Evolutionary conservation across 2,888 invertebrate genomes (phyloP), one percentile per base, ranked within the genome.

Genomic region (Synergus gifuensis): DNA sequence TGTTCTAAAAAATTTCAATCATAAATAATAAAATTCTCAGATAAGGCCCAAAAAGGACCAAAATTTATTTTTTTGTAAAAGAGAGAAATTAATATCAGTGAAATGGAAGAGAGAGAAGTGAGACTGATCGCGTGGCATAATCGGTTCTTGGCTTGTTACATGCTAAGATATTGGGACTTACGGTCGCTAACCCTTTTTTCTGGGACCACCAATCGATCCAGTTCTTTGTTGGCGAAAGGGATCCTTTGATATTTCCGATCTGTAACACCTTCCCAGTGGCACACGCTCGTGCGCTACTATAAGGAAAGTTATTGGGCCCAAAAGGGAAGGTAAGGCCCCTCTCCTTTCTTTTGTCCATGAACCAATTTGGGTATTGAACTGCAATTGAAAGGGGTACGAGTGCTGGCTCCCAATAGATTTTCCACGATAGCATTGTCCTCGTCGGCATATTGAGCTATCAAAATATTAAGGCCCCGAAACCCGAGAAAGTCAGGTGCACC

Each of bases 281-380:
- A 82, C 80, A 81, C 82, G 86, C 84, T 83, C 85, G 84, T 79
- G 78, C 76, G 82, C 62, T 54, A 66, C 46, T 44, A 28, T 28
- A 28, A 58, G 58, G 83, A 81, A 84, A 86, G 83, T 83, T 84
- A 79, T 86, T 84, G 54, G 49, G 42, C 78, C 73, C 76, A 76
- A 69, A 62, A 81, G 42, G 58, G 18, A 16, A 7, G 80, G 78
- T 69, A 49, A 60, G 76, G 62, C 40, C 79, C 69, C 79, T 76
- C 78, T 66, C 78, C 79, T 81, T 73, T 78, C 84, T 83, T 85
- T 87, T 88, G 85, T 87, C 86, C 86, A 85, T 87, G 90, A 86
- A 88, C 89, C 90, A 91, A 91, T 91, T 90, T 89, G 90, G 88
- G 88, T 89, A 92, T 91, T 90, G 91, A 92, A 89, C 91, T 86